Base-by-base conservation (phyloP, 2,113 vertebrate genomes). In the Lepus americanus region DNA sequence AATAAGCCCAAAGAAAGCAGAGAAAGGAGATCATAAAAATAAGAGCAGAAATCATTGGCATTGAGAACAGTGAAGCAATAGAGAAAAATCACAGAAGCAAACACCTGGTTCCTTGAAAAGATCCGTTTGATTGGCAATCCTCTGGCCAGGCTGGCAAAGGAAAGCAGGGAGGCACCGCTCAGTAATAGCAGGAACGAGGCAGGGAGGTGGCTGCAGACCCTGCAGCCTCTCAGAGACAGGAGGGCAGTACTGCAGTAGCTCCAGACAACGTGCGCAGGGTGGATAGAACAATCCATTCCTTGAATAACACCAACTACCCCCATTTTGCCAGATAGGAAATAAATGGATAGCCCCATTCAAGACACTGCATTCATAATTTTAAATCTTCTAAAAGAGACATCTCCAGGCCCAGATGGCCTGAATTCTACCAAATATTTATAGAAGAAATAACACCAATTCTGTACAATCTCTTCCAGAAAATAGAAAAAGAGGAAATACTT, bases 391-490 rank as follows among this genome's bases (percentile, higher is more conserved):
- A 83, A 95, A 94, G 84, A 64, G 22, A 51, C 84, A 84, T 64
- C 76, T 95, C 49, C 31, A 84, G 66, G 63, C 23, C 17, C 82
- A 84, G n/a, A 80, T 92, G 36, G 63, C 84, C 74, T 93, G 76
- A 89, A 92, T 77, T 95, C 86, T 84, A 84, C 72, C 81, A 90
- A 92, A 95, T 11, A 11, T 90, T 80, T 49, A 94, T 59, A 29
- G 85, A 72, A 66, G 44, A 94, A 89, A 72, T 89, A 80, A 90
- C 61, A 87, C n/a, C 29, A 92, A 84, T 51, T 83, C 66, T 80
- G 51, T 5, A 53, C 33, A 93, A 33, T 82, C 61, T 90, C 85
- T 77, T 95, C 81, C 67, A 72, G 44, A 84, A 92, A 87, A 80
- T 4, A 90, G 53, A 72, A 84, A 85, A 95, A 9, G 31, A 74